Conservation (phyloP, 2,797 vertebrate genomes). For the Melopsittacus undulatus region DNA sequence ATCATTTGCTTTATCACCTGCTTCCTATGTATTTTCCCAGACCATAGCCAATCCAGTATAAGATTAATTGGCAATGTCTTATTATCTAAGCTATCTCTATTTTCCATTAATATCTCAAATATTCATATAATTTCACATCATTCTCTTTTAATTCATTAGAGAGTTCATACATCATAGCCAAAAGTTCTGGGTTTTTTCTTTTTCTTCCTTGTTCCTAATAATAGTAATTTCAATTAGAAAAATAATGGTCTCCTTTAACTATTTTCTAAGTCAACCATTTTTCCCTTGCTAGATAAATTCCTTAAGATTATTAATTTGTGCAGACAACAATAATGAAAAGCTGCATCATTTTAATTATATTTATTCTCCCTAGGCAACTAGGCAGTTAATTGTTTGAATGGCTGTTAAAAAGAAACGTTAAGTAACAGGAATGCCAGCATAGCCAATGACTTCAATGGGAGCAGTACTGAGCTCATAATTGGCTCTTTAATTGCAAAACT, state of each 20-base stretch:
- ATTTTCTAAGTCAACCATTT: background rate
- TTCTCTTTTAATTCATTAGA: background rate
- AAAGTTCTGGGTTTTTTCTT: rapidly evolving
- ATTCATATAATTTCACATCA: background rate
- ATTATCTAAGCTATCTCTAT: background rate
- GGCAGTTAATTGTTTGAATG: conserved; percentile 23
- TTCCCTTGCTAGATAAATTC: background rate
- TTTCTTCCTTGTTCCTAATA: background rate
- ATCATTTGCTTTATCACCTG: background rate
- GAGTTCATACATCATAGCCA: background rate
- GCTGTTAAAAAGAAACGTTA: conserved; percentile 22
- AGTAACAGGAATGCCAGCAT: background rate
- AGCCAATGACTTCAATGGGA: background rate
- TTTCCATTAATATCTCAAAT: background rate
- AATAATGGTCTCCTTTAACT: background rate
- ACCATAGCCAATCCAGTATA: background rate
- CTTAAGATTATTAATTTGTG: conserved; percentile 8
- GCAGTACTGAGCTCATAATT: background rate
- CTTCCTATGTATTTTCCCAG: background rate
- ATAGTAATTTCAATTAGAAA: background rate
- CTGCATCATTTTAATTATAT: background rate
- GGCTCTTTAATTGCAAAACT: conserved; percentile 2
- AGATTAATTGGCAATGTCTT: background rate
- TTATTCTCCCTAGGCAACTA: background rate
- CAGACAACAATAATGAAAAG: background rate